A percentile compares a stretch with the other conserved stretches of the same genome.
These are phyloP conservation scores for Agrotis puta DNA, from an alignment of 2,888 invertebrate species.

Conservation along the genomic window DNA sequence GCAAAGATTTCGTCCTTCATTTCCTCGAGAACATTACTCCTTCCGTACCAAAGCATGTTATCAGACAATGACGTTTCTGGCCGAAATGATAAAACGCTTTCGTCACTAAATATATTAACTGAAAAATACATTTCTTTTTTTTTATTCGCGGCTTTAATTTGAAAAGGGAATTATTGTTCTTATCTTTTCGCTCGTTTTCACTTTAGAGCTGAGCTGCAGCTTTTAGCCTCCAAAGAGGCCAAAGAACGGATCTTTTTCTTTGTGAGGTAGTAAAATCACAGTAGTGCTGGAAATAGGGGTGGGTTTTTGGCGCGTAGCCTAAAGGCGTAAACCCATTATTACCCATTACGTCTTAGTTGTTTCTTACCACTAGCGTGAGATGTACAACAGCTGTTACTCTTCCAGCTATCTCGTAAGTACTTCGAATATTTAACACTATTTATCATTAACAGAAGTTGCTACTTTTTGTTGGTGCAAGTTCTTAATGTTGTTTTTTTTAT, in stretches of 20 bases:
- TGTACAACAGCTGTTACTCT: constrained; percentile 46
- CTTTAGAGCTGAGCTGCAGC: constrained; percentile 24
- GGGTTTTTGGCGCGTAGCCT: constrained; percentile 50
- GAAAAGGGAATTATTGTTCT: constrained; percentile 43
- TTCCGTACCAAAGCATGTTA: constrained; percentile 79
- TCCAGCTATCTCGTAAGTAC: constrained; percentile 23
- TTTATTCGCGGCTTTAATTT: constrained; percentile 57
- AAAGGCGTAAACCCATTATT: constrained; percentile 46
- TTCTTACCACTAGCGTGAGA: constrained; percentile 51
- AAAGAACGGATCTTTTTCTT: background rate
- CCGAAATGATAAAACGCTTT: constrained; percentile 70
- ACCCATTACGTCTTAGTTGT: constrained; percentile 50
- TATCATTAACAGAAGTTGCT: constrained; percentile 4
- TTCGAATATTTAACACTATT: constrained; percentile 34
- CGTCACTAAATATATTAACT: constrained; percentile 61
- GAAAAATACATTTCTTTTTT: constrained; percentile 59
- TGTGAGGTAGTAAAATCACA: constrained; percentile 20
- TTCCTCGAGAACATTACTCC: constrained; percentile 82
- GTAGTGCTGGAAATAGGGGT: constrained; percentile 17
- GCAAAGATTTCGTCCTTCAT: constrained; percentile 79
- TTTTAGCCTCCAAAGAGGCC: background rate
- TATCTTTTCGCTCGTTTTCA: constrained; percentile 57
- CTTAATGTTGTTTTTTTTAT: too few relatives aligned
- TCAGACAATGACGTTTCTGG: constrained; percentile 75
- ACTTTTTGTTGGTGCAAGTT: background rate